Evolutionary conservation across 2,113 vertebrate species (phyloP), one percentile per base, ranked within the genome.

Genomic region (Pangasianodon hypophthalmus): DNA sequence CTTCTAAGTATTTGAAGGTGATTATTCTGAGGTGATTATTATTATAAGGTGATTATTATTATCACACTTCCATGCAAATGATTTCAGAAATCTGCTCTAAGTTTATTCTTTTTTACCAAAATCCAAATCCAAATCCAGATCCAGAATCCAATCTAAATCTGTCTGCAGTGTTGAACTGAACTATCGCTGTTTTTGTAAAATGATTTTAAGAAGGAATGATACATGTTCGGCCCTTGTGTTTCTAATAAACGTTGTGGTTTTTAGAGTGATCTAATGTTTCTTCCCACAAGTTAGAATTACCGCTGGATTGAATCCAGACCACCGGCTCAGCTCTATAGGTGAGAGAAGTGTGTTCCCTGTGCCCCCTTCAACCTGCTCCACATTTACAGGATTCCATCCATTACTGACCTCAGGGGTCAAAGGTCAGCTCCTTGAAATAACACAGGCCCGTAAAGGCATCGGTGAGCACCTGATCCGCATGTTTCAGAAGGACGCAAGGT

Each of bases 341-440:
- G 18, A 69, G 46, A 86, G 41, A 29, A 32, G 21, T 32, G n/a
- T 48, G 71, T 62, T 41, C n/a, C 19, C 21, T 32, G 7, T 84
- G 50, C 50, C 56, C 69, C 58, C 29, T 79, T 21, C 13, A 88
- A 79, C 90, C 90, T 87, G 50, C 60, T n/a, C 18, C 48, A 71
- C 86, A 85, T 88, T 80, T 88, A 77, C 54, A 90, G 75, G 73
- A 88, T 90, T 91, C 88, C 86, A 86, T n/a, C 77, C 89, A 88
- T 88, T 86, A 83, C 87, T 91, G 89, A 90, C 89, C 75, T 41
- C 11, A 19, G 54, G 50, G 87, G 89, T 90, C 64, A 88, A 54
- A 91, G 81, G 58, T 71, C 69, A 58, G 50, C 46, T 71, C 24
- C 69, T 87, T 80, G 80, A 87, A 89, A 87, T 87, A 90, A 37